These are phyloP conservation scores for Stratiomys singularior DNA, from an alignment of 2,888 invertebrate species.

Conservation along the genomic window DNA sequence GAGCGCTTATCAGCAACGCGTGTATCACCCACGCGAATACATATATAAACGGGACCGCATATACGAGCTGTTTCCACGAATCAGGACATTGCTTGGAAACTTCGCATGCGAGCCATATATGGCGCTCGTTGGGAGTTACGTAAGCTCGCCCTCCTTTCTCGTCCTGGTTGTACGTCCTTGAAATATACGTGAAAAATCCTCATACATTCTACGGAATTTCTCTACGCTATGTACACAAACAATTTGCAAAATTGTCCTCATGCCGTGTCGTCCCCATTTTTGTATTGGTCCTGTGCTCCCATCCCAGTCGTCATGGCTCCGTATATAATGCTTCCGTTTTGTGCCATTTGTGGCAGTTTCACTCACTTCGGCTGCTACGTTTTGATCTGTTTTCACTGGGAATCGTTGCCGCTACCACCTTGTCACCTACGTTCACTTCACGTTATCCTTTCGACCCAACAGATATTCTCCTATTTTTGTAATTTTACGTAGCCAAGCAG, in stretches of 20 bases:
- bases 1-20: conserved; percentile 24
- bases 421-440: conserved; percentile 46
- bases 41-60: conserved; percentile 41
- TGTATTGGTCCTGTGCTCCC: conserved; percentile 14
- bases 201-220: conserved; percentile 37
- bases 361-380: not conserved
- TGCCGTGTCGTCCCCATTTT: conserved; percentile 14
- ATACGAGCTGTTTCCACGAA: conserved; percentile 49
- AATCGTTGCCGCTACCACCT: not conserved
- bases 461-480: conserved; percentile 26
- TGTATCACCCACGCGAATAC: conserved; percentile 47
- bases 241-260: conserved; percentile 44
- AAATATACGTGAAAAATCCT: conserved; percentile 47
- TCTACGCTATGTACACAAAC: conserved; percentile 46
- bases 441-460: conserved; percentile 29
- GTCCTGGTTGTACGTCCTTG: not conserved
- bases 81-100: conserved; percentile 48
- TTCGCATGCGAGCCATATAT: conserved; percentile 45
- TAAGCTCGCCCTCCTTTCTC: conserved; percentile 32
- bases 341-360: not conserved
- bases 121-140: conserved; percentile 13
- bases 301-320: not conserved
- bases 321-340: conserved; percentile 11
- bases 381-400: conserved; percentile 27
- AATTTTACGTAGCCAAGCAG: conserved; percentile 47